phyloP scores from a whole-genome alignment of 2,888 invertebrate genomes.

The Zhuqinia jingwanae region DNA sequence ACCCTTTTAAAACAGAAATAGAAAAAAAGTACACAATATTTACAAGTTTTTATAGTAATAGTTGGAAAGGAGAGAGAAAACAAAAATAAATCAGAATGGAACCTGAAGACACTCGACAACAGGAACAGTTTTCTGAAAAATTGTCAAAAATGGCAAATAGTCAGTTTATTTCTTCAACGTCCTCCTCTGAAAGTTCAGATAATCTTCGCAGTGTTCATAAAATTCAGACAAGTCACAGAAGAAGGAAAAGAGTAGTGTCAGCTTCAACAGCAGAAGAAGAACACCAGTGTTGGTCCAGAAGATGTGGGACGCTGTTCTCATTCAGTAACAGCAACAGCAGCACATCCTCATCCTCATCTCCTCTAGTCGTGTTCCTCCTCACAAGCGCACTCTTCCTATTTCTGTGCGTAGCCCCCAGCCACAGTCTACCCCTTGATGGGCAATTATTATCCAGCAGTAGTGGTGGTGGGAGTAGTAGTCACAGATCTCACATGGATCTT shows the following conservation, averaged over 20 bases:
- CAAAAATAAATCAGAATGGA: slow-evolving; percentile 37
- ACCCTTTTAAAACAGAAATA: background rate
- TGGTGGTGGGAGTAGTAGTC: slow-evolving; percentile 43
- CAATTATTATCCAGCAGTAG: background rate
- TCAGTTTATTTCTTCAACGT: too few species aligned
- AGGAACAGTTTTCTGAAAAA: background rate
- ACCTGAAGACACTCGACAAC: slow-evolving; percentile 29
- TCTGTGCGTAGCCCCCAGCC: slow-evolving; percentile 34
- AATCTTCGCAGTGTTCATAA: slow-evolving; percentile 53
- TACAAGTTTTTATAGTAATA: background rate
- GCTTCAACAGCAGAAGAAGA: slow-evolving; percentile 5
- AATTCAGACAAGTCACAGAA: slow-evolving; percentile 41
- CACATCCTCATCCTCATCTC: slow-evolving; percentile 21
- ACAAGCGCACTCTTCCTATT: slow-evolving; percentile 21
- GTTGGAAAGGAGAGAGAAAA: background rate
- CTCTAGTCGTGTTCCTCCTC: slow-evolving; percentile 48
- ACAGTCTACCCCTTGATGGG: slow-evolving; percentile 36
- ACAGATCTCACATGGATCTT: slow-evolving; percentile 71
- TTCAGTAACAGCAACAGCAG: background rate
- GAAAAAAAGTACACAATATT: background rate
- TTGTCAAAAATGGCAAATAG: background rate
- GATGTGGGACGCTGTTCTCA: background rate
- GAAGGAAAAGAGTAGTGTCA: slow-evolving; percentile 34
- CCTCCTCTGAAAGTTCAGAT: slow-evolving; percentile 17
- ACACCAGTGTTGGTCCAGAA: slow-evolving; percentile 21